phyloP scores from a whole-genome alignment of 2,113 vertebrate genomes.

The Parus major region DNA sequence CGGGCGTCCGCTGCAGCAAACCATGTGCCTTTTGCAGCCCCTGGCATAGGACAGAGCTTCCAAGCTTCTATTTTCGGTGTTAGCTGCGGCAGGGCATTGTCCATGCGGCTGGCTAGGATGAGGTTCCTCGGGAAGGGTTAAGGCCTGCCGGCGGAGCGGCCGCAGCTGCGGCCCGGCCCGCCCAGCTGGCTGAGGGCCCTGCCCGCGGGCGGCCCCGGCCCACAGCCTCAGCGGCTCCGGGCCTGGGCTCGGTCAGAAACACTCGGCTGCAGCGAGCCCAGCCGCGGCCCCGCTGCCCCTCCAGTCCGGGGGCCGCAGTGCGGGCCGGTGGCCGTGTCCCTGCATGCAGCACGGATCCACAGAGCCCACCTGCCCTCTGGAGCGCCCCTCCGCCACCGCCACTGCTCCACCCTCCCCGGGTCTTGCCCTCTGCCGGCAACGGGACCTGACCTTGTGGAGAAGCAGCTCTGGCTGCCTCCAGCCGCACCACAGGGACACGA shows the following conservation, averaged over 20 bases:
- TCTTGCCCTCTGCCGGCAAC: neutral
- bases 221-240: neutral
- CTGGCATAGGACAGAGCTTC: neutral
- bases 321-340: neutral
- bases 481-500: rapidly evolving
- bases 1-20: neutral
- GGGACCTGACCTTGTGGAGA: neutral
- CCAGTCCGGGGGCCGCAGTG: rapidly evolving
- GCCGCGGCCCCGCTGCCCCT: neutral
- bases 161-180: neutral
- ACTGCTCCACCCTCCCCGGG: no score
- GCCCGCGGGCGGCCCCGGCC: neutral
- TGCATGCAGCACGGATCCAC: neutral
- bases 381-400: neutral
- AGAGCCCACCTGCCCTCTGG: no score
- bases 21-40: neutral
- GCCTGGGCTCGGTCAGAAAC: neutral
- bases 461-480: neutral
- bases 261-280: neutral
- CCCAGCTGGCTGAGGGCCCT: constrained; percentile 14
- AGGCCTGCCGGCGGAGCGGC: neutral
- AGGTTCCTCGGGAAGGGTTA: neutral
- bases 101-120: neutral
- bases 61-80: neutral
- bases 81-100: neutral